Percentiles rank a stretch among this genome's conserved stretches.
Evolutionary conservation across 2,113 vertebrate species (phyloP).

Genomic region (Morone chrysops): DNA sequence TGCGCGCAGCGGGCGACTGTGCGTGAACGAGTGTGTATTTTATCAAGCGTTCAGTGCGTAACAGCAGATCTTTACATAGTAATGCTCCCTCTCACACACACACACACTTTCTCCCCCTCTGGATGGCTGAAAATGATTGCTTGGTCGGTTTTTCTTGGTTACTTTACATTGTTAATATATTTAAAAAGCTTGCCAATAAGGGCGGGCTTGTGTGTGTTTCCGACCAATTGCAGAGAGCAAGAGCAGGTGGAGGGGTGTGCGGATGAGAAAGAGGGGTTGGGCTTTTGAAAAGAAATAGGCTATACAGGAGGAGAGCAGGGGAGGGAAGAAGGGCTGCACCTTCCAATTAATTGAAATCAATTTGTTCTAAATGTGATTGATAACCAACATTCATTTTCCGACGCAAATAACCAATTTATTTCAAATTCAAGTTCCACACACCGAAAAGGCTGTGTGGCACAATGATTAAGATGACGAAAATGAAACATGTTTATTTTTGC

Average conservation of each 20-base stretch:
- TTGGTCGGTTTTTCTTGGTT: slow-evolving; percentile 74
- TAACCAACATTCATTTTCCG: slow-evolving; percentile 57
- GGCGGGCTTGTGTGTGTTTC: slow-evolving; percentile 58
- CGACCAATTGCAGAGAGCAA: slow-evolving; percentile 72
- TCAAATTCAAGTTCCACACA: slow-evolving; percentile 30
- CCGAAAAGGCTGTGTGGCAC: slow-evolving; percentile 7
- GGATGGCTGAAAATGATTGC: slow-evolving; percentile 37
- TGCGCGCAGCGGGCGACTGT: not conserved
- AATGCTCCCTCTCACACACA: slow-evolving; percentile 43
- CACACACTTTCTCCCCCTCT: slow-evolving; percentile 45
- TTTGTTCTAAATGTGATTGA: slow-evolving; percentile 73
- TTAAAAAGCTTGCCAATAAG: slow-evolving; percentile 50
- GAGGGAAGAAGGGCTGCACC: slow-evolving; percentile 23
- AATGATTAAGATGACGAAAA: slow-evolving; percentile 41
- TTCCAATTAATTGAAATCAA: slow-evolving; percentile 67
- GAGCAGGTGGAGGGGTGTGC: slow-evolving; percentile 64
- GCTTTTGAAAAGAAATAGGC: slow-evolving; percentile 31
- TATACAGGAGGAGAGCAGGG: slow-evolving; percentile 24
- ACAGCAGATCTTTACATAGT: slow-evolving; percentile 69
- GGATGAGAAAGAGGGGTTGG: slow-evolving; percentile 55
- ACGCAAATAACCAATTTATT: slow-evolving; percentile 63
- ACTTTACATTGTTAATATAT: slow-evolving; percentile 78
- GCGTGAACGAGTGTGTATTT: slow-evolving; percentile 41
- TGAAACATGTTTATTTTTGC: slow-evolving; percentile 46
- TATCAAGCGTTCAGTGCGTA: slow-evolving; percentile 50